Percentiles rank a stretch among this genome's conserved stretches.
Evolutionary conservation across 2,888 invertebrate species (phyloP).

Genomic region (Limnephilus marmoratus): DNA sequence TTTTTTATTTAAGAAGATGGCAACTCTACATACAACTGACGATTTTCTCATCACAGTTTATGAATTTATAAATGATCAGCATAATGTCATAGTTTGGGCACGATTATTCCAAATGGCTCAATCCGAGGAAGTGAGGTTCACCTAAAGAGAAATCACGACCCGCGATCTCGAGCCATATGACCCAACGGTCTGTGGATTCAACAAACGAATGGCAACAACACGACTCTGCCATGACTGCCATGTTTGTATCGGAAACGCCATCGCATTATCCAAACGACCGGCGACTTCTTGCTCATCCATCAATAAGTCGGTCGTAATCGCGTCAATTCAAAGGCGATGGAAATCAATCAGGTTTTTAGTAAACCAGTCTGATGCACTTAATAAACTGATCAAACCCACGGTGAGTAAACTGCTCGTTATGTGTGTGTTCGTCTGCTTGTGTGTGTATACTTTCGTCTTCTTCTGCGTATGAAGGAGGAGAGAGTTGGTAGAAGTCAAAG

Average conservation of each 20-base stretch:
- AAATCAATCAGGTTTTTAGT: constrained; percentile 14
- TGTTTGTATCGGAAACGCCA: constrained; percentile 49
- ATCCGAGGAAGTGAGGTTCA: not conserved
- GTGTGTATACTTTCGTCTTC: too few species aligned
- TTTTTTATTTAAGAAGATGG: too few species aligned
- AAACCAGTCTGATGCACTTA: not conserved
- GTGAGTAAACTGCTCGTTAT: not conserved
- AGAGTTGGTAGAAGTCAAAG: too few species aligned
- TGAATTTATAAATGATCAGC: constrained; percentile 3
- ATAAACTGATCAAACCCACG: not conserved
- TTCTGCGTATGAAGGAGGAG: too few species aligned
- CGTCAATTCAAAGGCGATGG: not conserved
- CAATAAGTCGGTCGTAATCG: constrained; percentile 36
- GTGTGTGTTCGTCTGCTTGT: too few species aligned
- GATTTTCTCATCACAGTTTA: not conserved
- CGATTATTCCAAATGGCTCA: constrained; percentile 16
- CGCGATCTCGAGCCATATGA: constrained; percentile 20
- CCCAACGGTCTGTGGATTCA: not conserved
- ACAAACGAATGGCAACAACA: constrained; percentile 38
- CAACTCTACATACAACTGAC: too few species aligned
- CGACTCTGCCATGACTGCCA: constrained; percentile 3
- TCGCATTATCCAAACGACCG: constrained; percentile 37
- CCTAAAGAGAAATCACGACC: constrained; percentile 43
- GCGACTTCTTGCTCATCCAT: constrained; percentile 29
- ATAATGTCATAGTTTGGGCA: not conserved